Conservation (phyloP, 1,140 invertebrate species). For the Chelonus insularis region DNA sequence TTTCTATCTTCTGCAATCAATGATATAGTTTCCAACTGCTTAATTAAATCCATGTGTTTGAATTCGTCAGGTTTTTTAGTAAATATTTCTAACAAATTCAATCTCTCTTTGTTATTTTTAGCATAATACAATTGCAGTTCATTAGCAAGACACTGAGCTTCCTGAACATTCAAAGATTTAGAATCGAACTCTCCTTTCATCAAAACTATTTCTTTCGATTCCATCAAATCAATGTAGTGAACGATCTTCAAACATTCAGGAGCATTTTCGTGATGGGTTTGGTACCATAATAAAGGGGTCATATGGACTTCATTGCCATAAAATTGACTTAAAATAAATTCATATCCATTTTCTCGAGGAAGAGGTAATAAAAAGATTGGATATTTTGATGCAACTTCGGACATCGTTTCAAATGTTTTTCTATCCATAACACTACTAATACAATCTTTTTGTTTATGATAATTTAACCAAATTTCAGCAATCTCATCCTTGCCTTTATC, state of each 20-base stretch:
- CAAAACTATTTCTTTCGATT: constrained; percentile 78
- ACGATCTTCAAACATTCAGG: constrained; percentile 84
- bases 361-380: constrained; percentile 81
- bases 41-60: constrained; percentile 81
- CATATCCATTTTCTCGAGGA: constrained; percentile 81
- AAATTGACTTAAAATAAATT: constrained; percentile 85
- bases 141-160: constrained; percentile 84
- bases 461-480: constrained; percentile 76
- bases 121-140: constrained; percentile 85
- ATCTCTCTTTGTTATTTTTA: constrained; percentile 66
- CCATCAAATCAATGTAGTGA: constrained; percentile 79
- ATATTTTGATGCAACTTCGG: constrained; percentile 63
- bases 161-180: constrained; percentile 74
- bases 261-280: constrained; percentile 88
- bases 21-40: constrained; percentile 76
- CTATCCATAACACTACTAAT: constrained; percentile 72
- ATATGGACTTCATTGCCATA: constrained; percentile 78
- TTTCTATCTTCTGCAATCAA: constrained; percentile 37
- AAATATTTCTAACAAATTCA: constrained; percentile 72
- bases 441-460: constrained; percentile 75
- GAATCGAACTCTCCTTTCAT: constrained; percentile 89
- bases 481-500: constrained; percentile 78
- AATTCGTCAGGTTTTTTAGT: constrained; percentile 74
- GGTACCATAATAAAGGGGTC: constrained; percentile 84
- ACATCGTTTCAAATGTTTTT: constrained; percentile 65